Evolutionary conservation across 1,140 invertebrate species (phyloP).

Genomic region (Hydropsyche tenuis): DNA sequence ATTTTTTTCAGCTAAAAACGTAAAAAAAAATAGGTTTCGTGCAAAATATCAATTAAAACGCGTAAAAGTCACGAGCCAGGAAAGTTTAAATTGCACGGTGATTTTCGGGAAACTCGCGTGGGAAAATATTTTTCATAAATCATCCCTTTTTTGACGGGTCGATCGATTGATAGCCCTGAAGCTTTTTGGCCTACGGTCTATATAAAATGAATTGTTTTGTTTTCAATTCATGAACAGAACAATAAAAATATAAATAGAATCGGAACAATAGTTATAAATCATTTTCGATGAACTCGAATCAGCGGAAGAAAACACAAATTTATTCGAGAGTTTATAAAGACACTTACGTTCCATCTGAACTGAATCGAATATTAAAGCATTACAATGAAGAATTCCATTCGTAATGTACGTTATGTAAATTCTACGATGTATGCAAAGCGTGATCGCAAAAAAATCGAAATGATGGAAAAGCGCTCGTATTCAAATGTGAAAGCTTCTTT

Average conservation of each 20-base stretch:
- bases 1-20: neutral
- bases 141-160: slow-evolving; percentile 1
- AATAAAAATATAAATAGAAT: too few relatives aligned
- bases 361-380: too few relatives aligned
- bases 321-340: too few relatives aligned
- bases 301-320: too few relatives aligned
- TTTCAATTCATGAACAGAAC: too few relatives aligned
- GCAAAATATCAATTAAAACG: slow-evolving; percentile 25
- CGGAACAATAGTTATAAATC: neutral
- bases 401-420: neutral
- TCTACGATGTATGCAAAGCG: neutral
- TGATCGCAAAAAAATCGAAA: neutral
- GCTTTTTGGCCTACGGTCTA: neutral
- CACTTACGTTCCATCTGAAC: too few relatives aligned
- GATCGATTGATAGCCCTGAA: slow-evolving; percentile 7
- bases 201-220: too few relatives aligned
- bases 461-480: slow-evolving; percentile 7
- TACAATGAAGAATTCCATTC: too few relatives aligned
- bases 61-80: neutral
- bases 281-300: slow-evolving; percentile 8
- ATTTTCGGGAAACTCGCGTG: neutral
- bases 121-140: slow-evolving; percentile 21
- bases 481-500: slow-evolving; percentile 15
- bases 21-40: slow-evolving; percentile 5
- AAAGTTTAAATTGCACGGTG: neutral